A percentile compares a stretch with the other conserved stretches of the same genome.
Evolutionary conservation across 2,888 invertebrate species (phyloP).

Genomic region (Acleris sparsana): DNA sequence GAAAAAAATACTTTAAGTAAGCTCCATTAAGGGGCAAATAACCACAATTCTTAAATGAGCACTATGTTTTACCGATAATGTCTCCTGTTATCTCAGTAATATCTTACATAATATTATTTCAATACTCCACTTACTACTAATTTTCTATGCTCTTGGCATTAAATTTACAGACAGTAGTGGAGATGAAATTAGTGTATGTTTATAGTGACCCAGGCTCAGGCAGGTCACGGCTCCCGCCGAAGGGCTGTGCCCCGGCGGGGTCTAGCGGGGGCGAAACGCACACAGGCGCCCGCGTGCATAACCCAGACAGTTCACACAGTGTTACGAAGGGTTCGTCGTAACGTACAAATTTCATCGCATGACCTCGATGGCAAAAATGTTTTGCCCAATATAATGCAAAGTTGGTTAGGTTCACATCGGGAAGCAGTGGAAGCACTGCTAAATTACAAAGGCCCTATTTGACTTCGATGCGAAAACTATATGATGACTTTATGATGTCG

Average conservation of each 20-base stretch:
- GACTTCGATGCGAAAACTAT: too few relatives aligned
- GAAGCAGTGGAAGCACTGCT: background rate
- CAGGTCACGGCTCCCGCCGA: conserved; percentile 39
- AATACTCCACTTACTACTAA: too few relatives aligned
- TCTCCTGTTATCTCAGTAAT: too few relatives aligned
- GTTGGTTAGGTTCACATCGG: background rate
- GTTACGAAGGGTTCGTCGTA: conserved; percentile 27
- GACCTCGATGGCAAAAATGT: conserved; percentile 18
- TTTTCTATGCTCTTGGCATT: too few relatives aligned
- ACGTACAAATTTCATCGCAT: conserved; percentile 27
- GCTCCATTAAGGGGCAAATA: too few relatives aligned
- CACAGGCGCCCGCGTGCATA: conserved; percentile 34
- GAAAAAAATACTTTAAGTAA: too few relatives aligned
- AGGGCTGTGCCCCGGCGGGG: conserved; percentile 39
- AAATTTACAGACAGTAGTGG: conserved; percentile 49
- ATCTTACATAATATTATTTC: too few relatives aligned
- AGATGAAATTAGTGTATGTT: conserved; percentile 59
- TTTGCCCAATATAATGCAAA: background rate
- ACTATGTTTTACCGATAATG: too few relatives aligned
- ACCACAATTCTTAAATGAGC: too few relatives aligned
- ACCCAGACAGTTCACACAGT: conserved; percentile 18
- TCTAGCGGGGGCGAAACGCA: conserved; percentile 41
- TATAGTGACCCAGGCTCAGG: conserved; percentile 44
- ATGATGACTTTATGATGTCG: too few relatives aligned
- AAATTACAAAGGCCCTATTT: background rate